A percentile compares a stretch with the other conserved stretches of the same genome.
Conservation (phyloP, 2,888 invertebrate genomes). For the Troides oblongomaculatus region DNA sequence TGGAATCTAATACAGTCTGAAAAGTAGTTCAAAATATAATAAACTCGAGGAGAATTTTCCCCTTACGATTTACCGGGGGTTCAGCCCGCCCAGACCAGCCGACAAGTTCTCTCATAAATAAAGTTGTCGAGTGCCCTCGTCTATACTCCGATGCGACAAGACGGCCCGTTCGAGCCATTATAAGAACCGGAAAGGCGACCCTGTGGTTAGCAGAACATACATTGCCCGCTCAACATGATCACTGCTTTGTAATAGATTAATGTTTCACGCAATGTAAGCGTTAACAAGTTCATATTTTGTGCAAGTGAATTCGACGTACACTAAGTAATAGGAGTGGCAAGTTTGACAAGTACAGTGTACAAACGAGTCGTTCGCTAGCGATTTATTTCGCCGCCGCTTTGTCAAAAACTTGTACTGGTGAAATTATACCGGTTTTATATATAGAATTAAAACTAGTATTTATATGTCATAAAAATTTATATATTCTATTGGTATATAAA, state of each 20-base stretch:
- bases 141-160: constrained; percentile 50
- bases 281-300: not conserved
- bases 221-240: constrained; percentile 2
- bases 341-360: constrained; percentile 42
- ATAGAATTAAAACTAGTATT: not conserved
- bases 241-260: not conserved
- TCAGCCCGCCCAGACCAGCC: constrained; percentile 36
- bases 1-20: constrained; percentile 16
- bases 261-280: constrained; percentile 22
- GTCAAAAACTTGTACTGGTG: constrained; percentile 24
- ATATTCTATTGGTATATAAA: not conserved
- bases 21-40: constrained; percentile 32
- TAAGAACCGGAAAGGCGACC: constrained; percentile 1
- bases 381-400: constrained; percentile 42
- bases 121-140: constrained; percentile 55
- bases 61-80: constrained; percentile 32
- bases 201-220: not conserved
- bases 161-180: constrained; percentile 37
- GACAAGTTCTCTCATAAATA: constrained; percentile 64
- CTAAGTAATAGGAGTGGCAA: constrained; percentile 33
- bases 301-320: constrained; percentile 8
- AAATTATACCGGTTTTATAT: constrained; percentile 17
- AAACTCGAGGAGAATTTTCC: constrained; percentile 32
- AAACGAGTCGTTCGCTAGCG: constrained; percentile 40
- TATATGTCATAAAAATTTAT: not conserved